Evolutionary conservation across 2,888 invertebrate genomes (phyloP).

Genomic region (Oegoconia quadripuncta): DNA sequence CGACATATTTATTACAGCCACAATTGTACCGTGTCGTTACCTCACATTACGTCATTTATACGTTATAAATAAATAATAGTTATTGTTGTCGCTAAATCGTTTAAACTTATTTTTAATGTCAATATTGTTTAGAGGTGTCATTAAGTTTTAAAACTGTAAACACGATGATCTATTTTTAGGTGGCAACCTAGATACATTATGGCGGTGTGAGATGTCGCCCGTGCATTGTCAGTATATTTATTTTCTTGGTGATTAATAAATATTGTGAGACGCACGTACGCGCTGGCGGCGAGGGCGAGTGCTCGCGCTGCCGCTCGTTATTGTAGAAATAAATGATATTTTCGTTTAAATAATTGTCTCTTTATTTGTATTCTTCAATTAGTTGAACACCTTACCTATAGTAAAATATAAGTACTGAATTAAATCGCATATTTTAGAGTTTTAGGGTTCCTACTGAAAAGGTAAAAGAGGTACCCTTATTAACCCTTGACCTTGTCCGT

Average conservation of each 20-base stretch:
- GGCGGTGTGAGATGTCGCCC: slow-evolving; percentile 50
- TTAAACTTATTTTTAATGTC: slow-evolving; percentile 62
- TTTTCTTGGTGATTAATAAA: slow-evolving; percentile 67
- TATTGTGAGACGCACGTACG: slow-evolving; percentile 72
- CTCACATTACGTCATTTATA: slow-evolving; percentile 68
- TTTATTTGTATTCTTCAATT: slow-evolving; percentile 13
- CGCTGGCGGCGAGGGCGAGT: slow-evolving; percentile 42
- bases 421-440: too few relatives aligned
- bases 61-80: slow-evolving; percentile 56
- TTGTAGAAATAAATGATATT: slow-evolving; percentile 78
- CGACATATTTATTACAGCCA: slow-evolving; percentile 40
- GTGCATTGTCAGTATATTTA: slow-evolving; percentile 66
- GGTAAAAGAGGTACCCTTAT: too few relatives aligned
- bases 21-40: slow-evolving; percentile 66
- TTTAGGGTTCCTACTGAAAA: too few relatives aligned
- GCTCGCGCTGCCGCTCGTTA: slow-evolving; percentile 57
- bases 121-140: slow-evolving; percentile 59
- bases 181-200: slow-evolving; percentile 61
- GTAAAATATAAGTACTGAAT: too few relatives aligned
- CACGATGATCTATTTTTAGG: slow-evolving; percentile 61
- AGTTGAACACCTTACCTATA: too few relatives aligned
- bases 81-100: slow-evolving; percentile 69
- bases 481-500: too few relatives aligned
- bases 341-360: slow-evolving; percentile 62
- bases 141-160: slow-evolving; percentile 53